These are phyloP conservation scores for Zaprionus obscuricornis DNA, from an alignment of 2,888 invertebrate genomes.

Conservation along the genomic window DNA sequence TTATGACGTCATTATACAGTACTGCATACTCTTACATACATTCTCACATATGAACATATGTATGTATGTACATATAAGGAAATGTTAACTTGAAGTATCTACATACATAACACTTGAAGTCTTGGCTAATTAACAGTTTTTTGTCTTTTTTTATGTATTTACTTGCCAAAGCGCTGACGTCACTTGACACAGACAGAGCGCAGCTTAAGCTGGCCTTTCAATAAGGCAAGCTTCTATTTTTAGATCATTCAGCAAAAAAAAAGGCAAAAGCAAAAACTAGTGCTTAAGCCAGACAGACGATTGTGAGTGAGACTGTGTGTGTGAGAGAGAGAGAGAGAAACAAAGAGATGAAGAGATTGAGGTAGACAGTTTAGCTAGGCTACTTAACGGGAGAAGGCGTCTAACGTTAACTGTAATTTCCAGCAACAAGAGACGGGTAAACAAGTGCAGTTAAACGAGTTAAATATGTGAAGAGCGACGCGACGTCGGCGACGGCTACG, in stretches of 20 bases:
- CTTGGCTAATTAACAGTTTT: constrained; percentile 33
- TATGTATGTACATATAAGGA: background rate
- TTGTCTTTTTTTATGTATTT: too few species aligned
- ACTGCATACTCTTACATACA: too few species aligned
- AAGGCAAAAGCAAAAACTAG: constrained; percentile 32
- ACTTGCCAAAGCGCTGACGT: constrained; percentile 39
- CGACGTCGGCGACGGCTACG: background rate
- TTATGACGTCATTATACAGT: too few species aligned
- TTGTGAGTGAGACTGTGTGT: background rate
- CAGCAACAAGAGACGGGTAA: constrained; percentile 34
- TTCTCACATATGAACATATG: too few species aligned
- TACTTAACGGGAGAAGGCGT: constrained; percentile 56
- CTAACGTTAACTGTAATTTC: constrained; percentile 74
- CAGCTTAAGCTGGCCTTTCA: constrained; percentile 38
- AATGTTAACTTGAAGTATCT: background rate
- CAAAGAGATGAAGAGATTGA: background rate
- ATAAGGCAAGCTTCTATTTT: constrained; percentile 57
- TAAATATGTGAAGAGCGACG: constrained; percentile 30
- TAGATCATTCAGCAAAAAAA: constrained; percentile 37
- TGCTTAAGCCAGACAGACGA: constrained; percentile 2
- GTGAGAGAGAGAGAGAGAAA: background rate
- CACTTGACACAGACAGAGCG: constrained; percentile 26
- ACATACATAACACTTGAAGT: constrained; percentile 13
- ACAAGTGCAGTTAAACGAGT: constrained; percentile 76
- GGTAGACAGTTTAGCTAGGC: constrained; percentile 36